These are phyloP conservation scores for Toxostoma redivivum DNA, from an alignment of 2,113 vertebrate genomes.

Conservation along the genomic window DNA sequence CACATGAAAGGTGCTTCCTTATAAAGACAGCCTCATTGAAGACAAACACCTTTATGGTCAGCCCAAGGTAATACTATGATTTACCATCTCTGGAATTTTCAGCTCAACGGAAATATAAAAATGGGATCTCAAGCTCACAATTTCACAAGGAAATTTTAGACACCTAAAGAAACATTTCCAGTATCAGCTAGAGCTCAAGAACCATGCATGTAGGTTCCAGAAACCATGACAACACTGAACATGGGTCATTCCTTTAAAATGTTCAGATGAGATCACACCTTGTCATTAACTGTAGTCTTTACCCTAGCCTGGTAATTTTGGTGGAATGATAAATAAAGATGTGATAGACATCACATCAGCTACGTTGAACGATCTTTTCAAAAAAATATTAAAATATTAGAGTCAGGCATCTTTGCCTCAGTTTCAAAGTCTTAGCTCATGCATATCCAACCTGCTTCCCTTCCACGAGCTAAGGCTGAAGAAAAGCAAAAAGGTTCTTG, in stretches of 20 bases:
- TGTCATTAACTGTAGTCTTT: background rate
- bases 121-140: background rate
- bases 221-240: background rate
- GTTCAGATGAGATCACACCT: background rate
- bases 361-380: background rate
- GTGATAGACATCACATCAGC: background rate
- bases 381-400: background rate
- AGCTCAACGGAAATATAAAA: background rate
- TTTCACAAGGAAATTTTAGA: background rate
- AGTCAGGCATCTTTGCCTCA: background rate
- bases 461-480: background rate
- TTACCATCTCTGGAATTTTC: background rate
- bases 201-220: background rate
- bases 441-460: background rate
- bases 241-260: background rate
- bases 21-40: background rate
- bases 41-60: background rate
- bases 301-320: background rate
- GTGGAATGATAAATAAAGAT: background rate
- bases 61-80: background rate
- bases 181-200: background rate
- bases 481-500: background rate
- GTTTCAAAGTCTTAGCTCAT: background rate
- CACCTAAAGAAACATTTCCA: accelerated
- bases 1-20: background rate